Percentiles rank a stretch among this genome's conserved stretches.
Conservation (phyloP, 92 coral and sea anemone genomes). For the Micromussa lordhowensis region DNA sequence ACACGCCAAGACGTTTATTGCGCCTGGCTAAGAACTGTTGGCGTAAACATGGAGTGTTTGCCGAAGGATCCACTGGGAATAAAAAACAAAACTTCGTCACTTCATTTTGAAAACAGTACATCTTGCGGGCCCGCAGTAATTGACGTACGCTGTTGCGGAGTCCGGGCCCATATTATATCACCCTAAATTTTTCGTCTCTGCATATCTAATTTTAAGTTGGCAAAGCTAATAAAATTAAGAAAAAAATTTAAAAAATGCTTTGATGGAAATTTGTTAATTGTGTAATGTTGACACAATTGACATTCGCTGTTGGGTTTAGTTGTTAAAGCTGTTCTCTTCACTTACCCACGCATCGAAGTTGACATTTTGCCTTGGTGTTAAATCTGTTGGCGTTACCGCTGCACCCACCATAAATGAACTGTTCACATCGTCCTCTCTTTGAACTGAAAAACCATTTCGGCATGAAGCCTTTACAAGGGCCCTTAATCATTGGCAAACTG, state of each 20-base stretch:
- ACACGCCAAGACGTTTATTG: constrained; percentile 59
- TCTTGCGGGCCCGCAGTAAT: too few relatives aligned
- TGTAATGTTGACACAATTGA: too few relatives aligned
- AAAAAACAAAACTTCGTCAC: too few relatives aligned
- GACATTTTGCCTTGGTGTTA: constrained; percentile 61
- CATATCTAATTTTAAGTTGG: too few relatives aligned
- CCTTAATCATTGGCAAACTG: constrained; percentile 51
- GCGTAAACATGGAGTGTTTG: constrained; percentile 60
- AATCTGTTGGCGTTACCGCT: constrained; percentile 84
- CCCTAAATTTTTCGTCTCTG: too few relatives aligned
- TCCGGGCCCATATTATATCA: too few relatives aligned
- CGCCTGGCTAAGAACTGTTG: constrained; percentile 59
- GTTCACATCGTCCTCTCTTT: constrained; percentile 58
- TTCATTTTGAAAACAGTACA: too few relatives aligned
- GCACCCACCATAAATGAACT: constrained; percentile 84
- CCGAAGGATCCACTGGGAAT: not conserved
- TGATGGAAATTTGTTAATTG: too few relatives aligned
- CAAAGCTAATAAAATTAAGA: too few relatives aligned
- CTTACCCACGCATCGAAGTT: constrained; percentile 63
- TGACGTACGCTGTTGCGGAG: too few relatives aligned
- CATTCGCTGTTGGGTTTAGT: not conserved
- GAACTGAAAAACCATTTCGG: constrained; percentile 77
- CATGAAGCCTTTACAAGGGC: constrained; percentile 73
- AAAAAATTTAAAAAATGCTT: too few relatives aligned
- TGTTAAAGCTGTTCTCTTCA: not conserved